These are phyloP conservation scores for Setophaga kirtlandii DNA, from an alignment of 2,113 vertebrate genomes.

Conservation along the genomic window DNA sequence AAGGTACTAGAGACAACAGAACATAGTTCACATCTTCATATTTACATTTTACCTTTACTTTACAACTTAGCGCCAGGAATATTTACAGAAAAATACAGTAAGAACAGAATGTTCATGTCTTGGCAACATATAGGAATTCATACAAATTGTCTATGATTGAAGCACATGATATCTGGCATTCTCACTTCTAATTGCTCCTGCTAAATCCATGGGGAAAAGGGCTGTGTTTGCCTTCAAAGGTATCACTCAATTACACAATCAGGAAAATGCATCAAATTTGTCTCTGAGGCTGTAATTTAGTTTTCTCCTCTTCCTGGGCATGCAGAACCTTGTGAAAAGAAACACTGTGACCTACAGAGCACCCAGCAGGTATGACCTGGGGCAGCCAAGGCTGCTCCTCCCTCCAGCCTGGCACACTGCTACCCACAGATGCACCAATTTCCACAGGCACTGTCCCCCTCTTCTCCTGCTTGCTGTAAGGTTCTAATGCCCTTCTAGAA, in stretches of 20 bases:
- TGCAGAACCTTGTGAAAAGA: background rate
- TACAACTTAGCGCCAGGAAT: conserved; percentile 84
- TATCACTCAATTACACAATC: background rate
- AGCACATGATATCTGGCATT: conserved; percentile 53
- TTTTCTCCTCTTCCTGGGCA: background rate
- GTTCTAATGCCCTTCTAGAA: background rate
- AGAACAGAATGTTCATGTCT: conserved; percentile 77
- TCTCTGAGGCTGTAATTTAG: background rate
- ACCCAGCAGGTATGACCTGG: background rate
- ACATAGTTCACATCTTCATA: conserved; percentile 82
- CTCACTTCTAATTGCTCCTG: conserved; percentile 60
- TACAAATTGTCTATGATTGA: conserved; percentile 68
- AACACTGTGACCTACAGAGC: background rate
- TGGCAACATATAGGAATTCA: conserved; percentile 77
- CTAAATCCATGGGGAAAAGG: conserved; percentile 22
- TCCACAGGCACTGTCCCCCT: background rate
- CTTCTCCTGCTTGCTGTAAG: background rate
- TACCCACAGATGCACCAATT: background rate
- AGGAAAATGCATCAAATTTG: background rate
- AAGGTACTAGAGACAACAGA: conserved; percentile 79
- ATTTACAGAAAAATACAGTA: conserved; percentile 89
- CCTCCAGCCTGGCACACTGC: background rate
- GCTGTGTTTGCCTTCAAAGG: background rate
- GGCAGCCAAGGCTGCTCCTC: background rate
- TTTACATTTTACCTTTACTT: conserved; percentile 88